Conservation (phyloP, 2,888 invertebrate species). For the Romanomermis culicivorax region DNA sequence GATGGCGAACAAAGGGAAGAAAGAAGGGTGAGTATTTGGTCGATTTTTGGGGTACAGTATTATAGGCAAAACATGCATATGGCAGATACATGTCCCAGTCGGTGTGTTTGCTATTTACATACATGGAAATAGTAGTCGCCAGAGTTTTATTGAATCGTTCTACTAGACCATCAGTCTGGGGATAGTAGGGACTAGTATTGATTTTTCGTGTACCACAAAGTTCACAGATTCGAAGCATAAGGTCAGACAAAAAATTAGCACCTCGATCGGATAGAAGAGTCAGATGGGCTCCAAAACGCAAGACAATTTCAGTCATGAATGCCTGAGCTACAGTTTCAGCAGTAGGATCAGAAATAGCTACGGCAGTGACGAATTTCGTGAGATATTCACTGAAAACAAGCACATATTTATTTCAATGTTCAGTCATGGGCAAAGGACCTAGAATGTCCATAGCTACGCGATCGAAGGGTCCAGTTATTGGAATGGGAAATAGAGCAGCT, state of each 20-base stretch:
- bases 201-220: background rate
- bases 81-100: too few relatives aligned
- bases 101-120: too few relatives aligned
- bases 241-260: background rate
- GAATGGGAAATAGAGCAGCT: background rate
- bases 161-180: too few relatives aligned
- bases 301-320: background rate
- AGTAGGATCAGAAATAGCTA: background rate
- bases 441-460: too few relatives aligned
- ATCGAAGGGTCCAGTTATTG: too few relatives aligned
- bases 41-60: too few relatives aligned
- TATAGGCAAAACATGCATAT: too few relatives aligned
- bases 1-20: background rate
- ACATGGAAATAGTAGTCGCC: too few relatives aligned
- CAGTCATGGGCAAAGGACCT: too few relatives aligned
- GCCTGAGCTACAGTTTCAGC: background rate
- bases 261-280: background rate
- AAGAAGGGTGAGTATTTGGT: too few relatives aligned
- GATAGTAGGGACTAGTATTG: background rate
- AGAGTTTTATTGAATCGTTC: too few relatives aligned
- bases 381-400: conserved; percentile 1
- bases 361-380: background rate
- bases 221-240: background rate
- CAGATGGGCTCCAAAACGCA: background rate
- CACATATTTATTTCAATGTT: conserved; percentile 4